These are phyloP conservation scores for Diuraphis noxia DNA, from an alignment of 1,140 invertebrate species.

Conservation along the genomic window DNA sequence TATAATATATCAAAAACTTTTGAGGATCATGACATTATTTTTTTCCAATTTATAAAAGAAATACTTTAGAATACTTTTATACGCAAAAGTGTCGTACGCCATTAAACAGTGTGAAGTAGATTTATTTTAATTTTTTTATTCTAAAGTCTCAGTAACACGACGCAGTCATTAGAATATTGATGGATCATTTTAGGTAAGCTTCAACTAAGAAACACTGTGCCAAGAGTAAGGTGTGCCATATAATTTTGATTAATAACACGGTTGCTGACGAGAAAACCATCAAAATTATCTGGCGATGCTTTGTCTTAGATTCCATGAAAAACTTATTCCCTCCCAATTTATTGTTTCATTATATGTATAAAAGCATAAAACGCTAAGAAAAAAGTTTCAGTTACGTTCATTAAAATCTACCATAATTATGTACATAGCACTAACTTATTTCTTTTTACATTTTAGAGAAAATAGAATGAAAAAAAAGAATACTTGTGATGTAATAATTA, in stretches of 20 bases:
- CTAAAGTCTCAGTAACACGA: background rate
- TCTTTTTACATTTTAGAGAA: background rate
- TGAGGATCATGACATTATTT: slow-evolving; percentile 15
- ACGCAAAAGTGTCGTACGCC: background rate
- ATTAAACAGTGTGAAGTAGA: background rate
- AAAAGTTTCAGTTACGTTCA: slow-evolving; percentile 8
- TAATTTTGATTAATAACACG: slow-evolving; percentile 20
- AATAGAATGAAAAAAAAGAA: background rate
- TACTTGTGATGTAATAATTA: slow-evolving; percentile 2
- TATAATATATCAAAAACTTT: slow-evolving; percentile 21
- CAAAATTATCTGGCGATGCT: background rate
- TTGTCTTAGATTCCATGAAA: background rate
- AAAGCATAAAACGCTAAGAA: background rate
- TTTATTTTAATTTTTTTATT: slow-evolving; percentile 11
- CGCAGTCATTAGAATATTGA: slow-evolving; percentile 13
- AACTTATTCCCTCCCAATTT: background rate
- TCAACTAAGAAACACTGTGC: background rate
- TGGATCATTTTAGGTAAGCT: background rate
- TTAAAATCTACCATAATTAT: background rate
- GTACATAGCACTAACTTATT: background rate
- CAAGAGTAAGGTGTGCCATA: background rate
- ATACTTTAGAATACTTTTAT: background rate
- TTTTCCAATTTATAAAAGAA: background rate
- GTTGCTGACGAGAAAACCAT: background rate
- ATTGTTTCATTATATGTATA: background rate